Base-by-base conservation (phyloP, 2,797 vertebrate species). In the Phataginus tricuspis region DNA sequence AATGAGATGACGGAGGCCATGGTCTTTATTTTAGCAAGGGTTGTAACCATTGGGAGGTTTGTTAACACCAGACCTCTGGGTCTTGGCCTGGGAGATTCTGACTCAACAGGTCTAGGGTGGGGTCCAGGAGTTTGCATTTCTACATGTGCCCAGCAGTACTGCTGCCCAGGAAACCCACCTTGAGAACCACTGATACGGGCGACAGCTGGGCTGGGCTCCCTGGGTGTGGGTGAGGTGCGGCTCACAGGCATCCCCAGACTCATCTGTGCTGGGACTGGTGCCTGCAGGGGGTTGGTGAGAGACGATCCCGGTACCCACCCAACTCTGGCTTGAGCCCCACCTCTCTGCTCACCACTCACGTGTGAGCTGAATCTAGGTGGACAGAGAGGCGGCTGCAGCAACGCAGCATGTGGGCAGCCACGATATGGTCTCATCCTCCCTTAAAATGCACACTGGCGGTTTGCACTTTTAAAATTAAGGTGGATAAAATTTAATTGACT, bases 381-480 rank as follows among this genome's bases (percentile, higher is more conserved):
- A 45, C 45, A 45, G 45, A 42, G 29, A 45, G 45, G 29, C 1
- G 4, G 5, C 45, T 27, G 11, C 15, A 14, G 68, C 0, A 21
- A 49, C 13, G 10, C 23, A 2, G 42, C 0, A 14, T 21, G 3
- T 0, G 10, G 66, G 51, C 64, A 34, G 5, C 27, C 1, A 2
- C 0, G 4, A 34, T 4, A 2, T 23, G 5, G 25, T 57, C 31
- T 82, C 37, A 11, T 23, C 4, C 29, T 1, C 34, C 2, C 66
- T 64, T 37, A 16, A 39, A 57, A 37, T 2, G 19, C 9, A n/a
- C 34, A 49, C 7, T 11, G 1, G 53, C 5, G 4, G 34, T 25
- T 45, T 19, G 2, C 2, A 1, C 5, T 34, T 31, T 57, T 49
- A 4, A 25, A 51, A 18, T 23, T 18, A 53, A 66, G 39, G 49